These are phyloP conservation scores for Anagyrus pseudococci DNA, from an alignment of 2,888 invertebrate species.

Conservation along the genomic window DNA sequence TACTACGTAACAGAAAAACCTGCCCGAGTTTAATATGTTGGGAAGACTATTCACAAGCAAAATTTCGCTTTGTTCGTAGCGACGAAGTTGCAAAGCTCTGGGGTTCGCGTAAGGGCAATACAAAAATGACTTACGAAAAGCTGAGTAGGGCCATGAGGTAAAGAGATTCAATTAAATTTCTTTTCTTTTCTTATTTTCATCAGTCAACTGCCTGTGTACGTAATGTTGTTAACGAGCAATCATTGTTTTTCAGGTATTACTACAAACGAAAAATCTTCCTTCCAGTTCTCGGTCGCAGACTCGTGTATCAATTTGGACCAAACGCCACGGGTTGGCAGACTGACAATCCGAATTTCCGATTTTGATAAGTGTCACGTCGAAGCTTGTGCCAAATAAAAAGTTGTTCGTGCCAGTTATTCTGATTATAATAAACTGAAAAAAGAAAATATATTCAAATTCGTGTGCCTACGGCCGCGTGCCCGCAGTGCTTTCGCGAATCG, in stretches of 20 bases:
- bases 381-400: slow-evolving; percentile 29
- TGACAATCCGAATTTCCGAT: slow-evolving; percentile 67
- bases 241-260: slow-evolving; percentile 72
- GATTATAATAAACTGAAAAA: neutral
- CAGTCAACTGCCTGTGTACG: too few relatives aligned
- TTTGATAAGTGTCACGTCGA: slow-evolving; percentile 38
- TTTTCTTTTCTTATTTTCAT: too few relatives aligned
- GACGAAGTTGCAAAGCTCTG: slow-evolving; percentile 86
- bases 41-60: slow-evolving; percentile 84
- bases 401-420: slow-evolving; percentile 25
- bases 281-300: slow-evolving; percentile 76
- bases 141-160: slow-evolving; percentile 88
- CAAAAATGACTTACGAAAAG: slow-evolving; percentile 92
- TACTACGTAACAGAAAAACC: slow-evolving; percentile 76
- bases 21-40: slow-evolving; percentile 86
- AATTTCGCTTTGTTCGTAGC: slow-evolving; percentile 87
- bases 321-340: slow-evolving; percentile 81
- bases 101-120: slow-evolving; percentile 86
- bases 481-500: neutral
- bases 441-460: neutral
- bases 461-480: neutral
- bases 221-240: too few relatives aligned
- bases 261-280: slow-evolving; percentile 78
- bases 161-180: too few relatives aligned
- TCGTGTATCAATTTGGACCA: slow-evolving; percentile 83